These are phyloP conservation scores for Apoda limacodes DNA, from an alignment of 2,888 invertebrate genomes.

Conservation along the genomic window DNA sequence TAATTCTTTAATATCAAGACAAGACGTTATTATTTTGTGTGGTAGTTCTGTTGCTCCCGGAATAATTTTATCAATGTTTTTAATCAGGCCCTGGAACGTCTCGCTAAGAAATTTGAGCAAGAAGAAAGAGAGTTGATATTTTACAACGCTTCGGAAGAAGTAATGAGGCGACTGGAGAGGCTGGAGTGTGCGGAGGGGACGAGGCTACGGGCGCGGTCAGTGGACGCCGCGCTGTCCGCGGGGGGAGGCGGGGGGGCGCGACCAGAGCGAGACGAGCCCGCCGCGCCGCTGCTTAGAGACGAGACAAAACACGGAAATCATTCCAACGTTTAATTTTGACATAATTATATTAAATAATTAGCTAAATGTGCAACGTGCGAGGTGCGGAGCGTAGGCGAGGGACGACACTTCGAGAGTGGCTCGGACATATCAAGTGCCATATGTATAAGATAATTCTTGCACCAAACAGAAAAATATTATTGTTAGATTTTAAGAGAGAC, in stretches of 20 bases:
- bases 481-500: no score
- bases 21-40: no score
- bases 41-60: neutral
- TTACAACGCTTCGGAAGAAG: slow-evolving; percentile 36
- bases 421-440: no score
- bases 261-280: slow-evolving; percentile 7
- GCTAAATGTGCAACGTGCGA: no score
- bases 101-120: slow-evolving; percentile 65
- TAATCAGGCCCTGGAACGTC: slow-evolving; percentile 67
- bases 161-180: slow-evolving; percentile 24
- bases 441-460: no score
- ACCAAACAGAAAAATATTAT: no score
- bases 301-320: no score
- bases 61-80: slow-evolving; percentile 1
- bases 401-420: no score
- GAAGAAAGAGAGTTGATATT: slow-evolving; percentile 63
- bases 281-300: slow-evolving; percentile 7
- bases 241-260: slow-evolving; percentile 17
- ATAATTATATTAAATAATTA: no score
- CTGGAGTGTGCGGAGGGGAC: slow-evolving; percentile 27
- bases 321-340: no score
- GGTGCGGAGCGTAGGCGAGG: no score
- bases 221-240: slow-evolving; percentile 8
- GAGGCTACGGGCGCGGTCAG: slow-evolving; percentile 21
- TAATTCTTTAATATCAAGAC: no score